Percentiles rank a stretch among this genome's conserved stretches.
These are phyloP conservation scores for Willowsia nigromaculata DNA, from an alignment of 2,888 invertebrate genomes.

Conservation along the genomic window DNA sequence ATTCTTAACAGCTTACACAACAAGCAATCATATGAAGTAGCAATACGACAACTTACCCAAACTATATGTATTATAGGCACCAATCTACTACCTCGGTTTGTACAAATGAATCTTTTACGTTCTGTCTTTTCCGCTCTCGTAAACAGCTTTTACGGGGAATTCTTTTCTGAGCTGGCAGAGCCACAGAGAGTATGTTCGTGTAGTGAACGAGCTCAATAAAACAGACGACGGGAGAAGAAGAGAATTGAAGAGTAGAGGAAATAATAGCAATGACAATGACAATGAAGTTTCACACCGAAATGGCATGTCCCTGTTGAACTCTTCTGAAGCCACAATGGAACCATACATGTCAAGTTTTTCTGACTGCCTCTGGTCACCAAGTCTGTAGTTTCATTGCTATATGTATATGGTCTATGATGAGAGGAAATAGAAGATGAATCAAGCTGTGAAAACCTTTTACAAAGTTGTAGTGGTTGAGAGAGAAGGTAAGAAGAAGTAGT, in stretches of 20 bases:
- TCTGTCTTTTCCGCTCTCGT: not conserved
- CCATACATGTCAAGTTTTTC: constrained; percentile 55
- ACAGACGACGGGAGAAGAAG: not conserved
- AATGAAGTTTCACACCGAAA: constrained; percentile 68
- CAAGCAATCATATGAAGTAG: not conserved
- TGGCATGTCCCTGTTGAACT: constrained; percentile 67
- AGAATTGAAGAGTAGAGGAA: constrained; percentile 35
- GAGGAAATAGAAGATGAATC: constrained; percentile 21
- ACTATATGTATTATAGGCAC: not conserved
- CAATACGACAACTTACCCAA: constrained; percentile 12
- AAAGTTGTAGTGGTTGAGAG: constrained; percentile 1
- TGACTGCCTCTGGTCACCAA: constrained; percentile 36
- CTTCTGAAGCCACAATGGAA: constrained; percentile 64
- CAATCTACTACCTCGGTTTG: not conserved
- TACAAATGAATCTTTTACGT: constrained; percentile 41
- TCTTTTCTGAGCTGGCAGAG: not conserved
- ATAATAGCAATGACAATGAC: constrained; percentile 69
- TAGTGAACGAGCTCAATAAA: constrained; percentile 43
- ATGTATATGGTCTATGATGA: not conserved
- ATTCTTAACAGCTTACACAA: not conserved
- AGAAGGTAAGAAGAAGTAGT: constrained; percentile 29
- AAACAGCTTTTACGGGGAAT: constrained; percentile 31
- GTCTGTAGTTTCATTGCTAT: not conserved
- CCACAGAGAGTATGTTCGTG: not conserved
- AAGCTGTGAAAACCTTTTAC: constrained; percentile 66